A percentile compares a stretch with the other conserved stretches of the same genome.
Evolutionary conservation across 2,888 invertebrate species (phyloP).

Genomic region (Myathropa florea): DNA sequence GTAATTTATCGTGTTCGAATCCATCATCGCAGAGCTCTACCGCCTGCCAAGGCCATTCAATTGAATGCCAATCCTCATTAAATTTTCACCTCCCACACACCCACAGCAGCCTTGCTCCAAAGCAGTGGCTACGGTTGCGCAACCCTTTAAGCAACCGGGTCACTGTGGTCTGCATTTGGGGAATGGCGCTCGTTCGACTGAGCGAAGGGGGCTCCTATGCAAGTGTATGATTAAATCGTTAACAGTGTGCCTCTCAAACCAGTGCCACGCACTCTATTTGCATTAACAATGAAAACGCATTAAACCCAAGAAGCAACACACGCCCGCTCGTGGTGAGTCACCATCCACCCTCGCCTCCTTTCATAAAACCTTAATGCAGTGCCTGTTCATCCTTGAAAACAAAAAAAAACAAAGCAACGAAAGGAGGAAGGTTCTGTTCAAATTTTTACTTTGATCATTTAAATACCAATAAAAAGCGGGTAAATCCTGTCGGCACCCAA

Average conservation of each 20-base stretch:
- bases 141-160: background rate
- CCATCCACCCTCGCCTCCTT: background rate
- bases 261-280: conserved; percentile 24
- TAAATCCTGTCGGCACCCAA: too few species aligned
- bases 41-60: background rate
- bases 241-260: background rate
- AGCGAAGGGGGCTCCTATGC: background rate
- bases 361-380: too few species aligned
- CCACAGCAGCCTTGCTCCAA: too few species aligned
- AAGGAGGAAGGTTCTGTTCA: conserved; percentile 11
- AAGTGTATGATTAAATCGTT: conserved; percentile 31
- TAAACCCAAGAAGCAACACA: background rate
- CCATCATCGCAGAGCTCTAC: background rate
- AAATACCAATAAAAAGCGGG: conserved; percentile 51
- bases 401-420: too few species aligned
- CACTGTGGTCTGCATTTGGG: background rate
- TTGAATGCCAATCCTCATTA: background rate
- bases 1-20: background rate
- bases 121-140: too few species aligned
- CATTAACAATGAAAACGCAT: conserved; percentile 44
- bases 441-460: conserved; percentile 48
- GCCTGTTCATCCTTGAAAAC: conserved; percentile 38
- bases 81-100: background rate
- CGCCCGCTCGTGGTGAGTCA: too few species aligned
- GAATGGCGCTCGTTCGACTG: background rate